phyloP scores from a whole-genome alignment of 2,888 invertebrate genomes.

The Nasonia oneida region DNA sequence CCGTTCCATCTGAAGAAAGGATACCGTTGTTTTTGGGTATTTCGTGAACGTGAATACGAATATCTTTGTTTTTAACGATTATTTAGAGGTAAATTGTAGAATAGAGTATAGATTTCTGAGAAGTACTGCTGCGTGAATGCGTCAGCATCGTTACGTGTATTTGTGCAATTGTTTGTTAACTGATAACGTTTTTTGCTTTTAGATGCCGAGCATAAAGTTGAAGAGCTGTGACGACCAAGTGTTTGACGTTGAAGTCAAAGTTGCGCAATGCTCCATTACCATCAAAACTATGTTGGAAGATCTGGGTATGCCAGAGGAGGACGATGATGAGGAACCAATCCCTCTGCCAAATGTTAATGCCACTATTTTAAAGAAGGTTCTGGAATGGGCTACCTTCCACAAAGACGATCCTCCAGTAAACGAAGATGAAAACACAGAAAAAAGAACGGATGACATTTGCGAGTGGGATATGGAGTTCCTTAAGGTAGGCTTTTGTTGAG shows the following conservation, averaged over 20 bases:
- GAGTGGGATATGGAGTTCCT: slow-evolving; percentile 99
- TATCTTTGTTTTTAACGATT: too few relatives aligned
- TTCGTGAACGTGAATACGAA: too few relatives aligned
- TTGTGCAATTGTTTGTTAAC: neutral
- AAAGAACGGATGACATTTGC: slow-evolving; percentile 97
- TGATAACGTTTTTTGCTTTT: slow-evolving; percentile 64
- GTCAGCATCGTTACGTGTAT: neutral
- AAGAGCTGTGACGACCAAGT: slow-evolving; percentile 95
- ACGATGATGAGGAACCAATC: slow-evolving; percentile 93
- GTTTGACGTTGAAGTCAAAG: slow-evolving; percentile 96
- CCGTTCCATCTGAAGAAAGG: too few relatives aligned
- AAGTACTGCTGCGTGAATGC: too few relatives aligned
- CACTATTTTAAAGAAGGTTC: slow-evolving; percentile 94
- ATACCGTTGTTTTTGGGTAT: too few relatives aligned
- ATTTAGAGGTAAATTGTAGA: too few relatives aligned
- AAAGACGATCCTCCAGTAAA: slow-evolving; percentile 96
- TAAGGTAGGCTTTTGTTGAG: slow-evolving; percentile 80
- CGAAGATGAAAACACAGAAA: slow-evolving; percentile 97
- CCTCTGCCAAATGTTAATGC: slow-evolving; percentile 97
- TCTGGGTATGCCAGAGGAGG: slow-evolving; percentile 88
- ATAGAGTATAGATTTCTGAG: too few relatives aligned
- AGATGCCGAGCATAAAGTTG: slow-evolving; percentile 95
- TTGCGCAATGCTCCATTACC: slow-evolving; percentile 96
- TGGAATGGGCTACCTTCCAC: slow-evolving; percentile 93
- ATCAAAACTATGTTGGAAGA: slow-evolving; percentile 98